A percentile compares a stretch with the other conserved stretches of the same genome.
These are phyloP conservation scores for Paramacrobiotus metropolitanus DNA, from an alignment of 1,140 invertebrate species.

Conservation along the genomic window DNA sequence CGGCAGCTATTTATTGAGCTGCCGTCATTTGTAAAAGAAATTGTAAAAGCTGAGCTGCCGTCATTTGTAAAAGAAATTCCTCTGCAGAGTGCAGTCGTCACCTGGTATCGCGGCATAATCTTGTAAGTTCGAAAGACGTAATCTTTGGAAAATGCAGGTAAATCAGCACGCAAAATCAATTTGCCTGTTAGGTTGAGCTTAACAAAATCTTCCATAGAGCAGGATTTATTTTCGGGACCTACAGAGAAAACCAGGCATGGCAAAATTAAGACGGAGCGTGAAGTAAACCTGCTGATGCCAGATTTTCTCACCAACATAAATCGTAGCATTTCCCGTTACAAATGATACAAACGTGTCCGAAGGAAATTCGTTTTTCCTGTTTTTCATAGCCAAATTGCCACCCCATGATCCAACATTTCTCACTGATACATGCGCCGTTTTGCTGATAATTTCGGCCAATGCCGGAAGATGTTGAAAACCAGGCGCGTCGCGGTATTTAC, in stretches of 20 bases:
- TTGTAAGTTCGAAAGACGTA: not conserved
- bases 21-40: too few relatives aligned
- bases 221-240: not conserved
- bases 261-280: too few relatives aligned
- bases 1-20: too few relatives aligned
- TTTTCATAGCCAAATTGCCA: constrained; percentile 53
- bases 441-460: not conserved
- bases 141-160: not conserved
- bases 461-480: not conserved
- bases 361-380: constrained; percentile 39
- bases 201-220: not conserved
- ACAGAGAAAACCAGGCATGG: not conserved
- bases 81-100: not conserved
- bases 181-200: not conserved
- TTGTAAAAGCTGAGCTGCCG: too few relatives aligned
- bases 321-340: not conserved
- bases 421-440: not conserved
- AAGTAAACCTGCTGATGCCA: not conserved
- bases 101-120: not conserved
- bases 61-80: too few relatives aligned
- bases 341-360: constrained; percentile 28
- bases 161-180: not conserved
- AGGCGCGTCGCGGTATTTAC: not conserved
- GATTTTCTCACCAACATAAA: not conserved
- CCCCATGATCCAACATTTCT: constrained; percentile 33